Base-by-base conservation (phyloP, 2,113 vertebrate species). In the Daphoenositta chrysoptera region DNA sequence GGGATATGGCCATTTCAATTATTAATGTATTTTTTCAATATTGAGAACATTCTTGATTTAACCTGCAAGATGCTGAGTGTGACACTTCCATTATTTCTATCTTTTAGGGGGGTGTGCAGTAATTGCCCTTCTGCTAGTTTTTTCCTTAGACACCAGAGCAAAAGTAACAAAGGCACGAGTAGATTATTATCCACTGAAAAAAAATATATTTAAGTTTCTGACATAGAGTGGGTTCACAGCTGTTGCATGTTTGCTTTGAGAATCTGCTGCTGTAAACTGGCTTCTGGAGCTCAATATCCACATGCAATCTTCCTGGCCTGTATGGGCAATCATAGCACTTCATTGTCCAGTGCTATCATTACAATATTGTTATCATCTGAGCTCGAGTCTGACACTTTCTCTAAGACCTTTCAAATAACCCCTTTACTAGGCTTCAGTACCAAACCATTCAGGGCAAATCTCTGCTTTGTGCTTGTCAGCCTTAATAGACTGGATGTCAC, bases 321-420 rank as follows among this genome's bases (percentile, higher is more conserved):
- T 97, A 97, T 97, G 98, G 98, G 98, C 99, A 98, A 99, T 99
- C 98, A 99, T 99, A 98, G 97, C 98, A 96, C 98, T 99, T 99
- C 99, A 99, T 99, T 99, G 99, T 99, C 99, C 99, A 98, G 97
- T 98, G 98, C 98, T 98, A 99, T 99, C 98, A 99, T 99, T 99
- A 99, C 99, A 99, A 99, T 99, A 99, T 99, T 99, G 98, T 99
- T 99, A 99, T 99, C 98, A 99, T 99, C 98, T 99, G 98, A 99
- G 99, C 98, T 98, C 97, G 98, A 99, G 98, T 99, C 98, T 99
- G 99, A 99, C 99, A 99, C 99, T 99, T 99, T 98, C 98, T 98
- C 98, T 98, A 99, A 99, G 99, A 99, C 99, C 99, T 99, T 99
- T 99, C 98, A 98, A 99, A 99, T 99, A 99, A 99, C 98, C 99